Evolutionary conservation across 64 coral and sea anemone species (phyloP).

Genomic region (Actinia equina): DNA sequence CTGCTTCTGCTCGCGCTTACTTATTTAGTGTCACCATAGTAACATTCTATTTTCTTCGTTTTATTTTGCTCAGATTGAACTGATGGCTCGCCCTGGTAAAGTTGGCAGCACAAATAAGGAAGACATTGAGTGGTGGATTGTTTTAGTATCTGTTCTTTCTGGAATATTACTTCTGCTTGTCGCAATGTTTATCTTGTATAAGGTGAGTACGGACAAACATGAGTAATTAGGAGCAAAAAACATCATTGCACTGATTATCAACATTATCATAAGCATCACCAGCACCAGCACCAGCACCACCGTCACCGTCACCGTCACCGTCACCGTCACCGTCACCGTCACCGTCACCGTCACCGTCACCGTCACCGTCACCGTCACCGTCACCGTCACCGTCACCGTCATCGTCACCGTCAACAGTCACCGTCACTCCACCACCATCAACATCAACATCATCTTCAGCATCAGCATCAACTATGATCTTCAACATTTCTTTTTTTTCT

Average conservation of each 20-base stretch:
- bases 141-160: background rate
- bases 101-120: background rate
- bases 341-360: no score
- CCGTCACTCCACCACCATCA: no score
- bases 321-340: no score
- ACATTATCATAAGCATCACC: no score
- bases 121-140: background rate
- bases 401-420: background rate
- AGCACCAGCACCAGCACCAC: no score
- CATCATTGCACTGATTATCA: no score
- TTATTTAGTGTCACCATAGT: background rate
- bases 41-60: background rate
- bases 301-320: no score
- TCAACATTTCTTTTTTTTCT: background rate
- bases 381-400: background rate
- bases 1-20: no score
- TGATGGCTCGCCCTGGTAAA: slow-evolving; percentile 3
- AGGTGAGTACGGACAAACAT: background rate
- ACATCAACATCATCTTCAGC: no score
- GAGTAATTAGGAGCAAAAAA: no score
- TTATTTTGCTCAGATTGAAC: background rate
- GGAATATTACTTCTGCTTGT: background rate
- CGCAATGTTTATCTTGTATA: background rate
- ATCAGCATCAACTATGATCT: background rate
- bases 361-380: background rate